Conservation (phyloP, 2,888 invertebrate genomes). For the Aphidoletes aphidimyza region DNA sequence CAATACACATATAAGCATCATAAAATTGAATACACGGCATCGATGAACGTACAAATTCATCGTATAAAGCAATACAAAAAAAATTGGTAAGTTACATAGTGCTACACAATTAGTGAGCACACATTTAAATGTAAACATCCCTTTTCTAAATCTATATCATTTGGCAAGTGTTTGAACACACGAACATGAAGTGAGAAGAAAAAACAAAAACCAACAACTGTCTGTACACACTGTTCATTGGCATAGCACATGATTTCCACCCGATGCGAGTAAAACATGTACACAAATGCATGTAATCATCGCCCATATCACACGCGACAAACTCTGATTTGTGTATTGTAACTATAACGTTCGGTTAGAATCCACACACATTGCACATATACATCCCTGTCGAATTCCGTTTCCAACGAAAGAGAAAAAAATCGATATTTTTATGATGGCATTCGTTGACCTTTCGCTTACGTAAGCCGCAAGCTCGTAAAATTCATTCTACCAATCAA, state of each 20-base stretch:
- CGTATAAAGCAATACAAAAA: too few species aligned
- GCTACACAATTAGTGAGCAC: too few species aligned
- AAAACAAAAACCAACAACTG: too few species aligned
- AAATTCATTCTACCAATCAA: neutral
- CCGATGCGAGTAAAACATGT: neutral
- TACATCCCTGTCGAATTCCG: neutral
- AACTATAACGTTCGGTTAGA: neutral
- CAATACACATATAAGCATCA: too few species aligned
- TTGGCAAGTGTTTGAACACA: too few species aligned
- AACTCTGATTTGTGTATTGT: neutral
- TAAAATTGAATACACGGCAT: too few species aligned
- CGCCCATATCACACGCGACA: neutral
- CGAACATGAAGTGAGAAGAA: too few species aligned
- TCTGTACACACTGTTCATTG: too few species aligned
- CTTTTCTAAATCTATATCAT: too few species aligned
- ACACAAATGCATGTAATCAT: neutral
- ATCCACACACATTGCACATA: neutral
- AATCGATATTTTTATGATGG: constrained; percentile 52
- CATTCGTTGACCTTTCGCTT: constrained; percentile 39
- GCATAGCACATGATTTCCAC: constrained; percentile 16
- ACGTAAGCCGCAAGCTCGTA: constrained; percentile 13
- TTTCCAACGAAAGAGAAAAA: neutral
- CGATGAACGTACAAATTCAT: too few species aligned
- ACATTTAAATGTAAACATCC: too few species aligned
- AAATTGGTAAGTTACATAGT: too few species aligned